A percentile compares a stretch with the other conserved stretches of the same genome.
Conservation (phyloP, 2,888 invertebrate genomes). For the Hybos culiciformis region DNA sequence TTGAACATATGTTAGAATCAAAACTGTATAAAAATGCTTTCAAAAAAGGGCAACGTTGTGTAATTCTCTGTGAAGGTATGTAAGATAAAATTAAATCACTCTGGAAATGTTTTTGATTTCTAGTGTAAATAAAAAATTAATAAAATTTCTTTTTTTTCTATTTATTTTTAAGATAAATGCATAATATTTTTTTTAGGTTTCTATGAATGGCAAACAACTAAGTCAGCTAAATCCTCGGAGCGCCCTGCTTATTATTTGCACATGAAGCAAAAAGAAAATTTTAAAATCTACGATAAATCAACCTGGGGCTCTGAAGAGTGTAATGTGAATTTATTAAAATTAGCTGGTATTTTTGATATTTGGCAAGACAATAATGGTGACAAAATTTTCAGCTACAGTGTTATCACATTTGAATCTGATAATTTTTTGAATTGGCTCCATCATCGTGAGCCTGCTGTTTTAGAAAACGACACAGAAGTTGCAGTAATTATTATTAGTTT, state of each 20-base stretch:
- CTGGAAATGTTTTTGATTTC: too few species aligned
- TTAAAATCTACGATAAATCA: slow-evolving; percentile 41
- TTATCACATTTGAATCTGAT: slow-evolving; percentile 65
- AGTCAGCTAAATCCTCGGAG: slow-evolving; percentile 42
- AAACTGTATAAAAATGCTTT: slow-evolving; percentile 54
- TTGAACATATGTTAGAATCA: slow-evolving; percentile 57
- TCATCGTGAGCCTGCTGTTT: slow-evolving; percentile 67
- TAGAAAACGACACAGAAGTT: slow-evolving; percentile 51
- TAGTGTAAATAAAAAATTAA: too few species aligned
- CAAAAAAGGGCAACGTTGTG: slow-evolving; percentile 56
- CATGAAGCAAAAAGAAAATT: slow-evolving; percentile 42
- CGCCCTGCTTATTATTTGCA: slow-evolving; percentile 67
- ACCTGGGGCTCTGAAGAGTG: slow-evolving; percentile 40
- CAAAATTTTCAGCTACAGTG: slow-evolving; percentile 55
- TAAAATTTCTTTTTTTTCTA: too few species aligned
- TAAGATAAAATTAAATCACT: too few species aligned
- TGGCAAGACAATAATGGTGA: slow-evolving; percentile 47
- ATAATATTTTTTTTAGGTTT: too few species aligned
- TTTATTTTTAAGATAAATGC: too few species aligned
- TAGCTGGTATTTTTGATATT: slow-evolving; percentile 63
- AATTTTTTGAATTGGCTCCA: slow-evolving; percentile 56
- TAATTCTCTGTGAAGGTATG: slow-evolving; percentile 65
- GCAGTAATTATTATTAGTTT: slow-evolving; percentile 35
- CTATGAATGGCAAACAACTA: slow-evolving; percentile 68
- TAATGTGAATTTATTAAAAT: slow-evolving; percentile 44